phyloP scores from a whole-genome alignment of 2,113 vertebrate species.

The Excalfactoria chinensis region DNA sequence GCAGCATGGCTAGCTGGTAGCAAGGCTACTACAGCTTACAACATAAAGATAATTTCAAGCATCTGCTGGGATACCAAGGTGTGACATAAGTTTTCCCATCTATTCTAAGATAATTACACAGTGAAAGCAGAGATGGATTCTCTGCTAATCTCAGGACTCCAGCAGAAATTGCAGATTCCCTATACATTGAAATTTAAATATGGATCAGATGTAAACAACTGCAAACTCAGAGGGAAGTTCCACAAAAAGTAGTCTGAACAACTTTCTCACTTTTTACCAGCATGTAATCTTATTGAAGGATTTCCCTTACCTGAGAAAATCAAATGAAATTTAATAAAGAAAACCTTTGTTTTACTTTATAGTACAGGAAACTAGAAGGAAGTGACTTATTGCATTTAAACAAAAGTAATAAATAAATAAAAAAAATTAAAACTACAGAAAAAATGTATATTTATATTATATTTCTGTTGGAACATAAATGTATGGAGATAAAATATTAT shows the following conservation, averaged over 20 bases:
- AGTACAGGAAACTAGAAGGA: fast-evolving
- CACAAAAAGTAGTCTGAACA: not conserved
- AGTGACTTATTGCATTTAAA: not conserved
- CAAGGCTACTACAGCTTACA: not conserved
- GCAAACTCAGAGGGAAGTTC: not conserved
- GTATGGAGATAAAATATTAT: not conserved
- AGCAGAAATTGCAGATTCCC: not conserved
- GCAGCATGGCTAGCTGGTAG: too few relatives aligned
- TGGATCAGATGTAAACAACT: not conserved
- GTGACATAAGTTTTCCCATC: not conserved
- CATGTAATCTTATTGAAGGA: not conserved
- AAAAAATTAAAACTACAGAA: not conserved
- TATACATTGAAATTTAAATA: not conserved
- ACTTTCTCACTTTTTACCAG: not conserved
- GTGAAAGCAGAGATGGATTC: not conserved
- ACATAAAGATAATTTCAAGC: not conserved
- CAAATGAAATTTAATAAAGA: not conserved
- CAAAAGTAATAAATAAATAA: too few relatives aligned
- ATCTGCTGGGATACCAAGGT: not conserved
- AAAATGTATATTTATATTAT: not conserved
- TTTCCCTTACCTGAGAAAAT: not conserved
- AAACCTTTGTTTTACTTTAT: not conserved
- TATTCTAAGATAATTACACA: not conserved
- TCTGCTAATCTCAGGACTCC: not conserved
- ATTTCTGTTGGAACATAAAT: not conserved